Conservation (phyloP, 2,113 vertebrate species). For the Eulemur macaco region DNA sequence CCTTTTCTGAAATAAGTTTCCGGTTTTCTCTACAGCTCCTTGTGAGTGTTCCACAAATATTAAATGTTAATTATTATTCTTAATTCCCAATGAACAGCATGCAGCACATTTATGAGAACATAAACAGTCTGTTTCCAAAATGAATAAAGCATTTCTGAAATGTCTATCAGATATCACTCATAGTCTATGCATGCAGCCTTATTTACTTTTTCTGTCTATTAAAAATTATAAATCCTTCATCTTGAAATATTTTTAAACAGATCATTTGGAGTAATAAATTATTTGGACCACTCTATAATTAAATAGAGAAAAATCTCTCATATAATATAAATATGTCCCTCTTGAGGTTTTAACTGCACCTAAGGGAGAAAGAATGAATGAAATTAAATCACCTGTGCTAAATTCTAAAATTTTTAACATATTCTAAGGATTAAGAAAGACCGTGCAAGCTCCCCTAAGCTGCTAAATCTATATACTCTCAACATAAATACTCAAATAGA, state of each 20-base stretch:
- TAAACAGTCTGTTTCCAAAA: neutral
- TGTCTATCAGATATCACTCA: neutral
- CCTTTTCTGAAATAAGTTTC: neutral
- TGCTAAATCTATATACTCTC: neutral
- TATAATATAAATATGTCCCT: neutral
- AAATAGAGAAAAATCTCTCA: neutral
- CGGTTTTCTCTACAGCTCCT: neutral
- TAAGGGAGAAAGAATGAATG: neutral
- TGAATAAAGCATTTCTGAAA: neutral
- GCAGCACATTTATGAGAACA: neutral
- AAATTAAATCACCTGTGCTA: neutral
- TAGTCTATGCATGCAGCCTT: neutral
- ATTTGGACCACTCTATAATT: neutral
- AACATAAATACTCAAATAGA: neutral
- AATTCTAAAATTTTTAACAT: neutral
- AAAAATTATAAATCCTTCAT: slow-evolving; percentile 11
- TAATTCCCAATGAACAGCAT: neutral
- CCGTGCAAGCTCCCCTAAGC: neutral
- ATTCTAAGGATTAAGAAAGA: neutral
- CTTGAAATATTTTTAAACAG: neutral
- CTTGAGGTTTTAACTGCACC: neutral
- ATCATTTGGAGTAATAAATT: neutral
- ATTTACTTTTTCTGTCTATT: neutral
- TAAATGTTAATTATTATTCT: neutral
- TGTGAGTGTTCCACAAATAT: neutral